Evolutionary conservation across 2,113 vertebrate species (phyloP), one percentile per base, ranked within the genome.

Genomic region (Grammomys surdaster): DNA sequence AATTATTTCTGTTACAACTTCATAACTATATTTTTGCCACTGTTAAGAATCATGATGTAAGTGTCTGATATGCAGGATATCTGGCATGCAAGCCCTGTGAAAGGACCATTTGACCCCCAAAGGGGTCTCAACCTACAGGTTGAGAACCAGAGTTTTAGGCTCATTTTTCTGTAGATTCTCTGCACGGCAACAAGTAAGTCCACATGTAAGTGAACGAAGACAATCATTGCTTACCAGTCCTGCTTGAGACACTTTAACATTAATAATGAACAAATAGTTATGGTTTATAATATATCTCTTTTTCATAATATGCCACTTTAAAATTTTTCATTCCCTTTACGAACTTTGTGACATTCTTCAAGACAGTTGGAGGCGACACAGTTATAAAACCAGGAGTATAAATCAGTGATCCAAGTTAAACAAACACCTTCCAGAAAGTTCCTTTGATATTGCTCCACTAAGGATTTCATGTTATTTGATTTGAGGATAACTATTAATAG

Each of bases 361-460:
- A 60, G 26, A 60, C 0, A 76, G 70, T 6, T 87, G 17, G 63
- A 93, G n/a, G 14, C 16, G 1, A n/a, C 7, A 81, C 33, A 24
- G 26, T 20, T 90, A 4, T 13, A 78, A 94, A 97, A 82, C 51
- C 51, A 88, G 31, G 51, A 26, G 85, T 95, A 63, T 69, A 88
- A 92, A 82, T 78, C 26, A 58, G 31, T 77, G 14, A 80, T 69
- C 54, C 60, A 72, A 93, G 14, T 65, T 93, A 72, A 96, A 90
- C 24, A 67, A 95, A 92, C 31, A 90, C n/a, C 54, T 91, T 93
- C 31, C 24, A 72, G 77, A 94, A n/a, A 54, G n/a, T 13, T 84
- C 9, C 63, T n/a, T 60, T 82, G 5, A 54, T 77, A 56, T 81
- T 43, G 88, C 40, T 40, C 51, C 51, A 81, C 3, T 48, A 60